Evolutionary conservation across 64 coral and sea anemone species (phyloP).

Genomic region (Orbicella faveolata): DNA sequence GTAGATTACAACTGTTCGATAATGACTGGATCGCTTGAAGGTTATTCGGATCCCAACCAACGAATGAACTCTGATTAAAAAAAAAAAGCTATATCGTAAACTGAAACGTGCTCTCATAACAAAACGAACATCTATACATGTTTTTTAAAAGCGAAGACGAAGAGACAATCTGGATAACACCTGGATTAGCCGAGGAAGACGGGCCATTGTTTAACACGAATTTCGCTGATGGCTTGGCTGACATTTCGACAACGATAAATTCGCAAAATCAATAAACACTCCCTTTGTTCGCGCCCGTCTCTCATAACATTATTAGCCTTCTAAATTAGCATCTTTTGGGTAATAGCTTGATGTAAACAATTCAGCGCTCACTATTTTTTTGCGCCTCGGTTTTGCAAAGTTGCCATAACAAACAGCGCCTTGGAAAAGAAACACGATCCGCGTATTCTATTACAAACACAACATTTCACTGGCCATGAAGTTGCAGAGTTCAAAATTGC

Average conservation of each 20-base stretch:
- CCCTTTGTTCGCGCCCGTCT: conserved; percentile 85
- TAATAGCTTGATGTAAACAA: conserved; percentile 78
- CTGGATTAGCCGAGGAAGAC: conserved; percentile 69
- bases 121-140: not conserved
- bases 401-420: conserved; percentile 52
- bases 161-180: conserved; percentile 73
- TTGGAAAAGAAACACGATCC: conserved; percentile 88
- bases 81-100: not conserved
- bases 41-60: not conserved
- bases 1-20: not conserved
- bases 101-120: not conserved
- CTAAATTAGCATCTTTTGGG: conserved; percentile 81
- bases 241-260: conserved; percentile 80
- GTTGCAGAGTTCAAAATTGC: conserved; percentile 11
- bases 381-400: conserved; percentile 49
- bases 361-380: conserved; percentile 42
- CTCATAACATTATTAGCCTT: conserved; percentile 89
- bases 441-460: conserved; percentile 82
- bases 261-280: conserved; percentile 78
- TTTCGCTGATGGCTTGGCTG: conserved; percentile 77
- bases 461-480: conserved; percentile 66
- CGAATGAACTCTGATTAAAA: not conserved
- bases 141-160: conserved; percentile 12
- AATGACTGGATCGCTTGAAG: not conserved
- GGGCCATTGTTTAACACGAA: conserved; percentile 75